phyloP scores from a whole-genome alignment of 1,140 invertebrate species.

The Neodiprion pinetum region DNA sequence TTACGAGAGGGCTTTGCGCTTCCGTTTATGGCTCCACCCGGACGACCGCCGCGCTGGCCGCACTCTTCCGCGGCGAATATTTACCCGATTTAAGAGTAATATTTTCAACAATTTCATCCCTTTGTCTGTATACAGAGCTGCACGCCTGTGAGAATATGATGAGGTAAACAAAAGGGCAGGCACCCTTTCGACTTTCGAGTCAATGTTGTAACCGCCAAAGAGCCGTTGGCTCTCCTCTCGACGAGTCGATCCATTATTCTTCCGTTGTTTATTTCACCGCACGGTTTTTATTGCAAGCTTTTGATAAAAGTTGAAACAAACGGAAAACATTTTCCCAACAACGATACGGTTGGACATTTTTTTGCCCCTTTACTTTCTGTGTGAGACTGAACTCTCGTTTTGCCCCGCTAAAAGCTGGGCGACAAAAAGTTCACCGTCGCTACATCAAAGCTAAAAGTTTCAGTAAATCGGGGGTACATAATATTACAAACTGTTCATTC shows the following conservation, averaged over 20 bases:
- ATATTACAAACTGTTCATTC: too few relatives aligned
- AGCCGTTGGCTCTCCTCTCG: neutral
- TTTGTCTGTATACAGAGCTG: neutral
- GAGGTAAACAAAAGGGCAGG: neutral
- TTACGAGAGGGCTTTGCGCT: conserved; percentile 1
- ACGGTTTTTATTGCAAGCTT: too few relatives aligned
- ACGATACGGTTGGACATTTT: too few relatives aligned
- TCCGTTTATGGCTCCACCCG: neutral
- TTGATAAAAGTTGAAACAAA: too few relatives aligned
- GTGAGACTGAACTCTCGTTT: too few relatives aligned
- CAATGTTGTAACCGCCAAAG: neutral
- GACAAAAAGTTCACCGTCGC: too few relatives aligned
- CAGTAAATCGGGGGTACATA: too few relatives aligned
- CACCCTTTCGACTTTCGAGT: neutral
- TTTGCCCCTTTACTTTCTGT: too few relatives aligned
- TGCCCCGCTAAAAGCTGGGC: too few relatives aligned
- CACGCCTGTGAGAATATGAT: neutral
- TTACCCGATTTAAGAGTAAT: neutral
- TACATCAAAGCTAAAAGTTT: too few relatives aligned
- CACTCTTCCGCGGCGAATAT: neutral
- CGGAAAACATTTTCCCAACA: too few relatives aligned
- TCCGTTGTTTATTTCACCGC: neutral
- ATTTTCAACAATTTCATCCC: neutral
- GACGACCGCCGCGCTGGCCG: neutral
- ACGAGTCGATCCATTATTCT: neutral